phyloP scores from a whole-genome alignment of 1,140 invertebrate species.

The Nephila pilipes region DNA sequence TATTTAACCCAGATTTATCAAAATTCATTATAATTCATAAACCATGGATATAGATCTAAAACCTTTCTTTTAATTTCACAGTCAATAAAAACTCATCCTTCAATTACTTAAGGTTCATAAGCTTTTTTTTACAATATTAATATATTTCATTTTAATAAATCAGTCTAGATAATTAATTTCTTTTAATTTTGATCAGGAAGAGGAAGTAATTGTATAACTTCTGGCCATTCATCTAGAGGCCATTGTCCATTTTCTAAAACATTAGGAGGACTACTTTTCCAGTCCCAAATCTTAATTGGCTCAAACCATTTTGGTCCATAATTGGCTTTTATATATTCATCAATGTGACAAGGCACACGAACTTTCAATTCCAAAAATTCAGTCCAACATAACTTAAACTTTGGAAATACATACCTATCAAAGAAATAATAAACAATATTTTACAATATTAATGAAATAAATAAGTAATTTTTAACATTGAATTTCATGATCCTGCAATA shows the following conservation, averaged over 20 bases:
- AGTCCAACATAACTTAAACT: slow-evolving; percentile 85
- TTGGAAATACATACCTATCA: slow-evolving; percentile 84
- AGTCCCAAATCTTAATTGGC: slow-evolving; percentile 84
- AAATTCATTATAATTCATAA: too few species aligned
- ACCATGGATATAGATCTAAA: too few species aligned
- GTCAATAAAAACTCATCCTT: too few species aligned
- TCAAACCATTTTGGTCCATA: slow-evolving; percentile 84
- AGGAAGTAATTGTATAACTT: slow-evolving; percentile 83
- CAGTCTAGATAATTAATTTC: neutral
- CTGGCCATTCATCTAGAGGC: slow-evolving; percentile 82
- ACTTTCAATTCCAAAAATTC: slow-evolving; percentile 83
- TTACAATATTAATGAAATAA: too few species aligned
- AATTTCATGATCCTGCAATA: neutral
- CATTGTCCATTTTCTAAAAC: slow-evolving; percentile 84
- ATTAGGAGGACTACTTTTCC: slow-evolving; percentile 85
- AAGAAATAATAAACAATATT: neutral
- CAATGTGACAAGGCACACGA: slow-evolving; percentile 84
- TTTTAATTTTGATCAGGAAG: slow-evolving; percentile 76
- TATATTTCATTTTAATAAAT: neutral
- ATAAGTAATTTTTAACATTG: too few species aligned
- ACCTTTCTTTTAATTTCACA: too few species aligned
- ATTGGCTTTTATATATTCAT: slow-evolving; percentile 84
- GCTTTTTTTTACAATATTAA: too few species aligned
- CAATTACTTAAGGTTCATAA: too few species aligned
- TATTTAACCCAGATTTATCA: too few species aligned